Evolutionary conservation across 2,888 invertebrate genomes (phyloP), one percentile per base, ranked within the genome.

Genomic region (Gari tellinella): DNA sequence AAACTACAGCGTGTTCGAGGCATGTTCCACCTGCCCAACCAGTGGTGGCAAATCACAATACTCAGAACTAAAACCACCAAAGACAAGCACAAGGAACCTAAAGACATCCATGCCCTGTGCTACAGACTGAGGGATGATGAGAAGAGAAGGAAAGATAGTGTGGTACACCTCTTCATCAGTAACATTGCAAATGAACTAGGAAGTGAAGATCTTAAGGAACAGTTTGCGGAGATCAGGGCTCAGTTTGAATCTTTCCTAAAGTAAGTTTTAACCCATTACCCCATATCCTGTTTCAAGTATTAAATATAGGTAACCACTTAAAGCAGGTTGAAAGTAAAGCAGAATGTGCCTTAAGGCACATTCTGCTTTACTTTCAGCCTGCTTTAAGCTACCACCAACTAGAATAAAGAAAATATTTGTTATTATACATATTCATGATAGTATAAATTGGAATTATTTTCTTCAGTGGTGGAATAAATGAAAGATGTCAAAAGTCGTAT

Each of bases 41-140:
- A 72, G 2, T 87, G 84, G 83, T 87, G 88, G 88, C 70, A 77
- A 51, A 70, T 83, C 7, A 79, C 72, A 12, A 79, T 83, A 10
- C 67, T 83, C 26, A 65, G 84, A 21, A 81, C 80, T 8, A 75
- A 76, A 45, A n/a, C 64, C 15, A 43, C 31, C 10, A 69, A 62
- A 40, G 67, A 74, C 40, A 67, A 67, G 23, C 55, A 51, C 12
- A 57, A 51, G 10, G 72, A 64, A 31, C 73, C 73, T 0, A 76
- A 64, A 38, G 84, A 82, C 43, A 48, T 21, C n/a, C 61, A 62
- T 57, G 70, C 82, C 12, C 53, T 83, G 5, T 62, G 72, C n/a
- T 88, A 88, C 68, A 51, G 70, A 17, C 72, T 87, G 15, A 72
- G 84, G 41, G 72, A 76, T 25, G 87, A 86, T 55, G 46, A 58